Base-by-base conservation (phyloP, 2,797 vertebrate species). In the Momotus momota region DNA sequence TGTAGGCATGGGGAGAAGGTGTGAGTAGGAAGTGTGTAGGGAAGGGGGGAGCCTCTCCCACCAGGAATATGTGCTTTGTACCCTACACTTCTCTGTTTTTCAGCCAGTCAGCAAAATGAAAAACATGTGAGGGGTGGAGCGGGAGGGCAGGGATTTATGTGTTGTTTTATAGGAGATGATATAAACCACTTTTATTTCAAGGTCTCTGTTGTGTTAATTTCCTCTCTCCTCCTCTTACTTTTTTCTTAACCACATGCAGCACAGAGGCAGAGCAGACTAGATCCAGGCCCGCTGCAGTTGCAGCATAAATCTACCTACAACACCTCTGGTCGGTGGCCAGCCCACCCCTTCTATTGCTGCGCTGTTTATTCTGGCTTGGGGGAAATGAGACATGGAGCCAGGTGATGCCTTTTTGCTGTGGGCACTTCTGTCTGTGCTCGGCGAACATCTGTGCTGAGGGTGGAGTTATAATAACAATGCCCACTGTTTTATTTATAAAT, bases 101-200 rank as follows among this genome's bases (percentile, higher is more conserved):
- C 91, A 86, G 84, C 84, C 85, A 95, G 72, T 61, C 93, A 72
- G 71, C 66, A 6, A 95, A 94, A 97, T 94, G 70, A 88, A 81
- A 96, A 92, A 61, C 93, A 94, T 88, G 87, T 72, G 88, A 95
- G 86, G 60, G 80, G 94, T 89, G 79, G 88, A 93, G 73, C 80
- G 90, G 84, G 29, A 94, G 94, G 88, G 82, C 74, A 83, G 62
- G 77, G 88, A 93, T 73, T 87, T 93, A 88, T 48, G 33, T 81
- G 8, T 81, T 84, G 61, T 88, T 94, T 93, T 88, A 91, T 64
- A 40, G 49, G 43, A 79, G 93, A 84, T 64, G 74, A n/a, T 89
- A 95, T 84, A 85, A 81, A 95, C 22, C 60, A 79, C 84, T 96
- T 96, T 80, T n/a, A 90, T 81, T 92, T 91, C 74, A 71, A 81